Evolutionary conservation across 2,797 vertebrate genomes (phyloP), one percentile per base, ranked within the genome.

Genomic region (Macropodus opercularis): DNA sequence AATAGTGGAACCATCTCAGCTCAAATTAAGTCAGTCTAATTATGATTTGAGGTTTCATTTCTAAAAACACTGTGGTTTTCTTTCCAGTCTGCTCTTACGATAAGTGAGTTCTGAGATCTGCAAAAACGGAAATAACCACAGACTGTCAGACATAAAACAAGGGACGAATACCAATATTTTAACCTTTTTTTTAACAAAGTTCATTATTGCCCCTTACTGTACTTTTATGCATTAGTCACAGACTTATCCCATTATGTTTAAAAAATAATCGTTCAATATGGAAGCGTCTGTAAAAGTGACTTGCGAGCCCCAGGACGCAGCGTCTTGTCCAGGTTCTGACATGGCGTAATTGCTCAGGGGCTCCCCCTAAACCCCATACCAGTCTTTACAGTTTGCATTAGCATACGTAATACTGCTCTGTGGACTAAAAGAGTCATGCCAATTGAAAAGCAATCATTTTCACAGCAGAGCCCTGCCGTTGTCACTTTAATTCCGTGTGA

Each of bases 391-490:
- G 83, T 81, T 78, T 68, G 72, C 75, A 93, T 93, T 92, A 91
- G 89, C 91, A 93, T 92, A 91, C 65, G 85, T 88, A 90, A 89
- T 87, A 77, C 81, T 72, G 85, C 87, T 91, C 87, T 77, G 82
- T 87, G 87, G 87, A 90, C 64, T 77, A 81, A 78, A 67, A 85
- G 83, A 90, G 77, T 71, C 89, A 73, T 61, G 74, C 82, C 82
- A 81, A 89, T 87, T 89, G 88, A 91, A 87, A 87, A 68, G 82
- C 87, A 89, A 88, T 89, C 67, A 83, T 90, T 87, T 87, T 79
- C 85, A 78, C 83, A 79, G 84, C 79, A 50, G 73, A 83, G 59
- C 47, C 59, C 64, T 69, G 80, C 75, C 83, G 81, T 77, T 60
- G 42, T 65, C 59, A 67, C 73, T 86, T 88, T 91, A 90, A 91